Evolutionary conservation across 2,888 invertebrate genomes (phyloP), one percentile per base, ranked within the genome.

Genomic region (Dioctria linearis): DNA sequence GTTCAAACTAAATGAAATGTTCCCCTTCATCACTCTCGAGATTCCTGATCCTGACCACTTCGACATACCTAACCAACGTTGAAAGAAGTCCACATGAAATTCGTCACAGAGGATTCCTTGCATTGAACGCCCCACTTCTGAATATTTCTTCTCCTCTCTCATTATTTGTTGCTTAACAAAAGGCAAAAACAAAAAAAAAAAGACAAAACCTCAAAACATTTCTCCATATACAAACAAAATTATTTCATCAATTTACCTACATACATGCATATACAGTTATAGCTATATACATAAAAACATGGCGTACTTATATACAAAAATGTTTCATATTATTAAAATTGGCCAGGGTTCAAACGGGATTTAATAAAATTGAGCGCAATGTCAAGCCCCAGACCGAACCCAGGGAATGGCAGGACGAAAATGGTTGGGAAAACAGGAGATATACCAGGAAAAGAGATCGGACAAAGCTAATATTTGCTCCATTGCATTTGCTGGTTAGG

Each of bases 101-200:
- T 54, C 54, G 54, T 54, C 11, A 54, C 54, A n/a, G 25, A 25
- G 11, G 6, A 8, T 11, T 69, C 11, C 49, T 69, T 51, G 39
- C 25, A 6, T 37, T 37, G 69, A 39, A 69, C 69, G 49, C 25
- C 25, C 25, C 25, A 25, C 69, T 69, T 39, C 69, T 69, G 69
- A 43, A 69, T 69, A 51, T 51, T 54, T 11, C 25, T 25, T 25
- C 25, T 25, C 25, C 25, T 25, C 3, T 51, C 69, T 69, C 69
- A 69, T 69, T 69, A 69, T 69, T 69, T 51, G 51, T 43, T 51
- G 69, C 49, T 69, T 69, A 69, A 69, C 51, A 69, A 51, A 69
- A 51, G 37, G 37, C 37, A 8, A 25, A 3, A 5, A 54, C n/a
- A 25, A 25, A 25, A 25, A 25, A 25, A 25, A 25, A 25, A 25